A percentile compares a stretch with the other conserved stretches of the same genome.
Evolutionary conservation across 1,140 invertebrate species (phyloP).

Genomic region (Drosophila sulfurigaster): DNA sequence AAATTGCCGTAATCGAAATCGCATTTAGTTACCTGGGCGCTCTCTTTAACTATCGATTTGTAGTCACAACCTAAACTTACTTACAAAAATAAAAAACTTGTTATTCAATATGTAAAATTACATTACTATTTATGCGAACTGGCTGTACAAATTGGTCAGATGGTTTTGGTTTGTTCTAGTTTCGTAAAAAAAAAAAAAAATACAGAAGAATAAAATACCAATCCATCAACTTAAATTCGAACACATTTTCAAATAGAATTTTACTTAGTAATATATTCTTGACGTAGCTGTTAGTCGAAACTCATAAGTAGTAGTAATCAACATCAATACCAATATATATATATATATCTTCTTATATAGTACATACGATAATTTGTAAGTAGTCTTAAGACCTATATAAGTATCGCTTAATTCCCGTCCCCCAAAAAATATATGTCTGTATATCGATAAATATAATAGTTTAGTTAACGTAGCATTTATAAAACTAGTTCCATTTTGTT

Average conservation of each 20-base stretch:
- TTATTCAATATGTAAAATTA: slow-evolving; percentile 35
- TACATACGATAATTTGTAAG: slow-evolving; percentile 15
- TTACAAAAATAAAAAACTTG: slow-evolving; percentile 22
- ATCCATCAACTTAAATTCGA: slow-evolving; percentile 33
- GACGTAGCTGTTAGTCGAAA: slow-evolving; percentile 24
- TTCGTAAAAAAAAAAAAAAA: slow-evolving; percentile 49
- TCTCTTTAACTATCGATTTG: slow-evolving; percentile 38
- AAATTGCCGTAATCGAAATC: slow-evolving; percentile 40
- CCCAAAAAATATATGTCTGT: slow-evolving; percentile 3
- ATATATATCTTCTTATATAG: too few species aligned
- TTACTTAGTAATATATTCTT: slow-evolving; percentile 33
- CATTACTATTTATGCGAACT: slow-evolving; percentile 31
- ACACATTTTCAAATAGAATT: slow-evolving; percentile 13
- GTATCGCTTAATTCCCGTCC: slow-evolving; percentile 10
- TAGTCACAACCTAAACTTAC: slow-evolving; percentile 33
- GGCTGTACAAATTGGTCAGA: slow-evolving; percentile 27
- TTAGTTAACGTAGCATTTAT: not conserved
- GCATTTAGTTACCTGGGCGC: slow-evolving; percentile 45
- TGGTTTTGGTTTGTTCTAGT: slow-evolving; percentile 80
- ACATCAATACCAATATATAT: not conserved
- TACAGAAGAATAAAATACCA: slow-evolving; percentile 19
- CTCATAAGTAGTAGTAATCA: slow-evolving; percentile 26
- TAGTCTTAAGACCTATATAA: slow-evolving; percentile 18
- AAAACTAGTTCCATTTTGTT: slow-evolving; percentile 6
- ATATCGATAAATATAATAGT: slow-evolving; percentile 14